Percentiles rank a stretch among this genome's conserved stretches.
Evolutionary conservation across 2,797 vertebrate species (phyloP).

Genomic region (Limnodromus scolopaceus): DNA sequence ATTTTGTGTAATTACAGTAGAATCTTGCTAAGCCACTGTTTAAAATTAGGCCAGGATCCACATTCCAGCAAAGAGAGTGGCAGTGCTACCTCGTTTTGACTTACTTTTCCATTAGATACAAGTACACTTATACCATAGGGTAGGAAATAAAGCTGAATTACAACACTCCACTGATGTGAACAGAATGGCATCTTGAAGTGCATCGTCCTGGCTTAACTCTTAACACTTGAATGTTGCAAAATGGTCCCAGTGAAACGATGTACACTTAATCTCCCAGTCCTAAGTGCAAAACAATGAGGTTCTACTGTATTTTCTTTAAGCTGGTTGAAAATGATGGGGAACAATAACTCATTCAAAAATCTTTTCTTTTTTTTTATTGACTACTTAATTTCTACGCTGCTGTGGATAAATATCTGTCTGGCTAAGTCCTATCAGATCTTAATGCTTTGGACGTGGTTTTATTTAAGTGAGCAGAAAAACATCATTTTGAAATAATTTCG

Average conservation of each 20-base stretch:
- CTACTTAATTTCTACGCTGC: neutral
- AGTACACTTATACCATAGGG: neutral
- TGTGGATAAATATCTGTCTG: neutral
- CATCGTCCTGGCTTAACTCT: neutral
- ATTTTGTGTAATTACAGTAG: constrained; percentile 46
- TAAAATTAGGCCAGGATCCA: constrained; percentile 6
- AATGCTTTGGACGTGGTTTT: neutral
- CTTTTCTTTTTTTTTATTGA: neutral
- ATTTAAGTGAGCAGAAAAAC: neutral
- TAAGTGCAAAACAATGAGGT: neutral
- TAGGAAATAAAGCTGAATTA: neutral
- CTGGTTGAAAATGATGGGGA: constrained; percentile 48
- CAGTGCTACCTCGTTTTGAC: constrained; percentile 42
- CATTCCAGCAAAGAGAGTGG: constrained; percentile 37
- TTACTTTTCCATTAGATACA: neutral
- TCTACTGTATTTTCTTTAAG: constrained; percentile 5
- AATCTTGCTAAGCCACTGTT: neutral
- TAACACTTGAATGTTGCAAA: neutral
- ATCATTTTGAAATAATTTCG: neutral
- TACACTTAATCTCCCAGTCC: neutral
- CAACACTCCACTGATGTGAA: neutral
- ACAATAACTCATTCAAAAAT: neutral
- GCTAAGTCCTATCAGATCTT: neutral
- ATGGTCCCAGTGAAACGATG: neutral
- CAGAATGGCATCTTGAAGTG: neutral